Percentiles rank a stretch among this genome's conserved stretches.
phyloP scores from a whole-genome alignment of 2,797 vertebrate species.

The Atherinosoma microstoma region DNA sequence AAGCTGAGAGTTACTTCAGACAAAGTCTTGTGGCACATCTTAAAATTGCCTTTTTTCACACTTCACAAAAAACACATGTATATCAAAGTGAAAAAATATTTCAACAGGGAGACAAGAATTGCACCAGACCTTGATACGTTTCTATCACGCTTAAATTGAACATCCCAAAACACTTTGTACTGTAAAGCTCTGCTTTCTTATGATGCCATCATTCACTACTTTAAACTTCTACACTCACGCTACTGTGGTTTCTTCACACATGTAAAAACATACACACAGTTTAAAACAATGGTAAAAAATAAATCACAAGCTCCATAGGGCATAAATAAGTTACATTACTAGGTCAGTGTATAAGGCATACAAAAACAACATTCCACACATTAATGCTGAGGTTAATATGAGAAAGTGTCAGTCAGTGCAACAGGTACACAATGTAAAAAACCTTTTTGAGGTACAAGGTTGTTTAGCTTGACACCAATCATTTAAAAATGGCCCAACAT shows the following conservation, averaged over 20 bases:
- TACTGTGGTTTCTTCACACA: conserved; percentile 37
- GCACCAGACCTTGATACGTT: conserved; percentile 16
- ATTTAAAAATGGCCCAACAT: conserved; percentile 57
- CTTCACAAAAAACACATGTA: conserved; percentile 11
- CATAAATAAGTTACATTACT: conserved; percentile 77
- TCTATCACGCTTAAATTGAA: conserved; percentile 40
- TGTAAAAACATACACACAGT: conserved; percentile 37
- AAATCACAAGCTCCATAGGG: conserved; percentile 66
- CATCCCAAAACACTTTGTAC: conserved; percentile 55
- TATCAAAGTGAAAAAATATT: conserved; percentile 19
- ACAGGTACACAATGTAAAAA: conserved; percentile 61
- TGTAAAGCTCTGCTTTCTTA: conserved; percentile 39
- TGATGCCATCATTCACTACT: conserved; percentile 18
- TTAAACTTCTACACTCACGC: conserved; percentile 31
- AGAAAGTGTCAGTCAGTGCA: conserved; percentile 82
- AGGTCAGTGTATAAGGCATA: conserved; percentile 78
- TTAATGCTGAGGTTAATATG: conserved; percentile 67
- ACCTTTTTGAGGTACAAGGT: conserved; percentile 76
- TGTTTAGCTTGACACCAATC: conserved; percentile 67
- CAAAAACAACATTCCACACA: conserved; percentile 74
- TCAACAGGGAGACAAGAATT: conserved; percentile 19
- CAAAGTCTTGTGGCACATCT: conserved; percentile 34
- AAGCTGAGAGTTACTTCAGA: conserved; percentile 36
- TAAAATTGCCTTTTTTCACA: conserved; percentile 10
- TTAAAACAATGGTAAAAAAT: conserved; percentile 48